A percentile compares a stretch with the other conserved stretches of the same genome.
These are phyloP conservation scores for Caenorhabditis virilis DNA, from an alignment of 2,888 invertebrate species.

Conservation along the genomic window DNA sequence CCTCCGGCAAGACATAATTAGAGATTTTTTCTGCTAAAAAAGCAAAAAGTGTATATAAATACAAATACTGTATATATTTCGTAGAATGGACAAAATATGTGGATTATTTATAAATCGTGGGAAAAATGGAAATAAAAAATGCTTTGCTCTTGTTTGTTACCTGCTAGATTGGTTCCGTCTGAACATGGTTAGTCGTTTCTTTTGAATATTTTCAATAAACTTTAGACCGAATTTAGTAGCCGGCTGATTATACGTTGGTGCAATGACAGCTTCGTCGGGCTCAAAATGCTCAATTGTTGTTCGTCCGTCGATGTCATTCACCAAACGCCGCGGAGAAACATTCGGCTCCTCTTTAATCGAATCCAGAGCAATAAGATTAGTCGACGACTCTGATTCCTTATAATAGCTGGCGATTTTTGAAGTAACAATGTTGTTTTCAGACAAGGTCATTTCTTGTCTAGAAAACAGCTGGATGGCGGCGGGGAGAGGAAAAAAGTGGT, in stretches of 20 bases:
- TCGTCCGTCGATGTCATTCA: too few relatives aligned
- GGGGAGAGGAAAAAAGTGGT: neutral
- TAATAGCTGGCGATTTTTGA: too few relatives aligned
- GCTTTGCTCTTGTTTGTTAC: conserved; percentile 4
- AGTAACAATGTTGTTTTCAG: neutral
- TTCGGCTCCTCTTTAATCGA: conserved; percentile 36
- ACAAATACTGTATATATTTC: too few relatives aligned
- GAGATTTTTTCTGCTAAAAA: too few relatives aligned
- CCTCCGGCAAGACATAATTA: too few relatives aligned
- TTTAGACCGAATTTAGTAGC: too few relatives aligned
- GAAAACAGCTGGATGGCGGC: neutral
- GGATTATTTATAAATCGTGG: neutral
- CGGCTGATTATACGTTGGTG: too few relatives aligned
- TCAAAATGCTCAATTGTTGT: too few relatives aligned
- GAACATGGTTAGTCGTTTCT: conserved; percentile 31
- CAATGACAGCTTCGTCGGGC: too few relatives aligned
- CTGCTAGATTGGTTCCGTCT: conserved; percentile 38
- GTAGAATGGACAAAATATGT: too few relatives aligned
- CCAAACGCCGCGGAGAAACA: conserved; percentile 5
- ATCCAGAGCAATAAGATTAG: conserved; percentile 27
- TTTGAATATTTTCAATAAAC: neutral
- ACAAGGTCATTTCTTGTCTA: neutral
- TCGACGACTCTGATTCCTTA: too few relatives aligned
- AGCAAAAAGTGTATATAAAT: too few relatives aligned
- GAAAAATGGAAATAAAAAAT: neutral